Evolutionary conservation across 2,888 invertebrate species (phyloP), one percentile per base, ranked within the genome.

Genomic region (Uropetala carovei): DNA sequence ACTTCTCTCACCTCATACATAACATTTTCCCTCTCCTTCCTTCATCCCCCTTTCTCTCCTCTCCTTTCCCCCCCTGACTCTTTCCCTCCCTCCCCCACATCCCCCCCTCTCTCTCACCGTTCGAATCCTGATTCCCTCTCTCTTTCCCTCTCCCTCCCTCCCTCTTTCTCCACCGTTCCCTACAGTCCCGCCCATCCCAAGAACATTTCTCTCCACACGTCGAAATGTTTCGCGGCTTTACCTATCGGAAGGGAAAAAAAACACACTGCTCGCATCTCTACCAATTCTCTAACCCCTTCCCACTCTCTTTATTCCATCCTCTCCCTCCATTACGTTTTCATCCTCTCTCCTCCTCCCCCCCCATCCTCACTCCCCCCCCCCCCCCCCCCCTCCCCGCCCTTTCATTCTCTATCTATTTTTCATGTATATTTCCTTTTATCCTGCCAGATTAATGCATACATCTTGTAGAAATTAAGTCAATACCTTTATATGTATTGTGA

Each of bases 191-290:
- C 43, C 83, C 83, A 83, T 56, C 18, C 86, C 68, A 68, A 89
- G 64, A 89, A 30, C 64, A 89, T 64, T 89, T 89, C 89, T 18
- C 89, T 89, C 68, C n/a, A 43, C 89, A 43, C 60, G 16, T 64
- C 86, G 60, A 30, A 30, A 30, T 30, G 86, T 86, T 86, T 86
- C 60, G 86, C 86, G 60, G 86, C 86, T 86, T 86, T 43, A 89
- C 64, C 89, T 89, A 64, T 89, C 89, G 14, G 83, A n/a, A 83
- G 58, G 56, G 64, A 89, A 89, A 64, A 68, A 89, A 68, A n/a
- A n/a, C n/a, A 83, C 83, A 83, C 83, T 11, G 83, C 83, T 83
- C 56, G 56, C 56, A 43, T 83, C 83, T 18, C 56, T 18, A 57
- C 56, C 83, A 83, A 83, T 83, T 83, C 57, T n/a, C 83, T 16